Percentiles rank a stretch among this genome's conserved stretches.
Conservation (phyloP, 2,888 invertebrate species). For the Ferrisia virgata region DNA sequence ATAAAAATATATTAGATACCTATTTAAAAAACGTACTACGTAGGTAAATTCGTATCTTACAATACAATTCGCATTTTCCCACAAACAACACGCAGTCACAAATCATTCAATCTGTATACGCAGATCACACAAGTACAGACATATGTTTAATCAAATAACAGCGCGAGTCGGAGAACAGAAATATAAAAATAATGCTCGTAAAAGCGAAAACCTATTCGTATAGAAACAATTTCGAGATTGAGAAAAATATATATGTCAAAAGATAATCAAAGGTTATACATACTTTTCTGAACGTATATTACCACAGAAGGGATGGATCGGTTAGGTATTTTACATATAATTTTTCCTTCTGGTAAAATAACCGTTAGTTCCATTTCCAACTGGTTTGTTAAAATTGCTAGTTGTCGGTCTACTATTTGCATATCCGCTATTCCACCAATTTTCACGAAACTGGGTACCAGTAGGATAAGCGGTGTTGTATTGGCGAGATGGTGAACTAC, state of each 20-base stretch:
- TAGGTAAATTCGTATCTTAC: neutral
- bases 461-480: conserved; percentile 1
- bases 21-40: too few species aligned
- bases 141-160: neutral
- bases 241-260: neutral
- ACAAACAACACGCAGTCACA: conserved; percentile 19
- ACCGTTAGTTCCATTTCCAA: neutral
- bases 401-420: neutral
- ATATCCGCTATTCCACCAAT: conserved; percentile 44
- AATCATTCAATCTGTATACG: neutral
- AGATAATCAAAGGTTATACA: neutral
- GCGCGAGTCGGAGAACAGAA: neutral
- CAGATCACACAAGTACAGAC: neutral
- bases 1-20: neutral
- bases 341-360: conserved; percentile 39
- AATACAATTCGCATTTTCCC: neutral
- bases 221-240: neutral
- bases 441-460: conserved; percentile 38
- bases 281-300: neutral
- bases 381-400: conserved; percentile 1
- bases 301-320: neutral
- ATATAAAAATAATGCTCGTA: neutral
- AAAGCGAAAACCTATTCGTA: neutral
- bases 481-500: conserved; percentile 37
- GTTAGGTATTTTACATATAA: conserved; percentile 29